Evolutionary conservation across 2,888 invertebrate species (phyloP), one percentile per base, ranked within the genome.

Genomic region (Heterodera filipjevi): DNA sequence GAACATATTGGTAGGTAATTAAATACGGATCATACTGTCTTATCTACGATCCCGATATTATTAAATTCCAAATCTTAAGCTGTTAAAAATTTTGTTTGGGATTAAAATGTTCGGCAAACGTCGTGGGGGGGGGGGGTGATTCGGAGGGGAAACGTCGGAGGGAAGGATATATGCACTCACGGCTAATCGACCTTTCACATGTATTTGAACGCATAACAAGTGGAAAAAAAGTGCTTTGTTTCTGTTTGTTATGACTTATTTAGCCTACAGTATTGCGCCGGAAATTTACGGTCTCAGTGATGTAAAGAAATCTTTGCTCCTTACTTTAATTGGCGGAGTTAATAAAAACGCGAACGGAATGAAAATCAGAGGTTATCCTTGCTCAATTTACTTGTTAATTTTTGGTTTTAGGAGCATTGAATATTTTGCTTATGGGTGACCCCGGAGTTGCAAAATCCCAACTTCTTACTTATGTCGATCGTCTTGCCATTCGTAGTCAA

Each of bases 361-460:
- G 94, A 97, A 96, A 91, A 99, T 99, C 88, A 93, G 99, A 90
- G 93, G 92, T 90, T 30, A 19, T 39, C 12, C 12, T 1, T 39
- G 14, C 14, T 8, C 22, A 19, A 32, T 14, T n/a, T n/a, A n/a
- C n/a, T n/a, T n/a, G n/a, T n/a, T n/a, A n/a, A 78, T 64, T 30
- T 32, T 76, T 39, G 32, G 22, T 66, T 79, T 93, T 98, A 90
- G 93, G 92, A 90, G 91, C 90, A 83, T 96, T 99, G 84, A 99
- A 99, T 90, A 95, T 99, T 83, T 96, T 98, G 88, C 91, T 99
- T 87, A 99, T 99, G 98, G 99, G 99, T 66, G 99, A 99, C 92
- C 99, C 99, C 35, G 99, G 99, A 87, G 99, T 99, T 78, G 99
- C 99, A 77, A 99, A 99, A 91, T 96, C 96, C 0, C 99, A 99